Conservation (phyloP, 2,797 vertebrate species). For the Varecia variegata region DNA sequence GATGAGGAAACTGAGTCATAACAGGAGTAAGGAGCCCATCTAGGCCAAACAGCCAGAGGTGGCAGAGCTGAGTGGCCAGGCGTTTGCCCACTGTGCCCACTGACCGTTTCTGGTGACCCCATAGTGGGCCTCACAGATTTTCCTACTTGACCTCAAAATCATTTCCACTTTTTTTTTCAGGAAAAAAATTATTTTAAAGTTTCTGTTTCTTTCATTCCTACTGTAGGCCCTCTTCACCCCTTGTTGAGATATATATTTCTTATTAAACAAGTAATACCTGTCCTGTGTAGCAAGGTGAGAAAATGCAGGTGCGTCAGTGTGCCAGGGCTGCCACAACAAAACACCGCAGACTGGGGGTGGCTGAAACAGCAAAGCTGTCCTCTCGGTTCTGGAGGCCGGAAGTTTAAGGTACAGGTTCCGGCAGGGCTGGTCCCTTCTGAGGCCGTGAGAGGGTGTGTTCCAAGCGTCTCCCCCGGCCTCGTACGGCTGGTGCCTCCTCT, state of each 20-base stretch:
- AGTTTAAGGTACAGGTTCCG: background rate
- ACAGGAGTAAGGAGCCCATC: background rate
- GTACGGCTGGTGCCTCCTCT: background rate
- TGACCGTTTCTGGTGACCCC: background rate
- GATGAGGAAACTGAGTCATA: background rate
- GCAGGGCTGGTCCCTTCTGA: background rate
- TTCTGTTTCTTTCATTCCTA: background rate
- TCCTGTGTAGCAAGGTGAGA: background rate
- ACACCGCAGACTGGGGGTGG: background rate
- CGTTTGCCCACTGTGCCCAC: background rate
- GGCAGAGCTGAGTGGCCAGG: background rate
- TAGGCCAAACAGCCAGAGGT: background rate
- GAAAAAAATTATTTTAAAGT: background rate
- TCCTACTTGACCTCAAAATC: background rate
- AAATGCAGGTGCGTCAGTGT: background rate
- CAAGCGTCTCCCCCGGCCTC: background rate
- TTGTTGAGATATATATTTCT: background rate
- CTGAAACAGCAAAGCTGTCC: fast-evolving
- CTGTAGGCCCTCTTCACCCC: too few species aligned
- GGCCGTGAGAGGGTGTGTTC: background rate
- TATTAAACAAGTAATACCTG: background rate
- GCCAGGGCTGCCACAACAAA: background rate
- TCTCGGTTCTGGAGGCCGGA: background rate
- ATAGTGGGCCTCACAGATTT: background rate
- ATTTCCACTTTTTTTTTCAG: background rate